phyloP scores from a whole-genome alignment of 2,888 invertebrate genomes.

The Heteromyza rotundicornis region DNA sequence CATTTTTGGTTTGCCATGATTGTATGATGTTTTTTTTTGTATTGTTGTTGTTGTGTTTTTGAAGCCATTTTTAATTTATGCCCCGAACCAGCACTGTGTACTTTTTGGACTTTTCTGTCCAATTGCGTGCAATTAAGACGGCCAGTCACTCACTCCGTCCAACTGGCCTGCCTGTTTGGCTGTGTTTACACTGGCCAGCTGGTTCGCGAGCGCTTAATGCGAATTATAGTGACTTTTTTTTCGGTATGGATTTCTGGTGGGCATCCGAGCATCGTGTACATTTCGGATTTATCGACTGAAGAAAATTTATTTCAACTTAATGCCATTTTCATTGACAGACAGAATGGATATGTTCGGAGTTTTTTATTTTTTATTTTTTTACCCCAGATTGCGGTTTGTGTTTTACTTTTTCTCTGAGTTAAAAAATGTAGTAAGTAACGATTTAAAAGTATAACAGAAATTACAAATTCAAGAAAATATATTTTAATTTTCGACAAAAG shows the following conservation, averaged over 20 bases:
- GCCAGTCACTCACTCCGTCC: neutral
- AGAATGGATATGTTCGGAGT: neutral
- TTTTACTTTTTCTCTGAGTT: too few species aligned
- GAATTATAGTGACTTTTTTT: slow-evolving; percentile 46
- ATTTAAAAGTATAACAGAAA: too few species aligned
- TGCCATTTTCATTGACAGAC: slow-evolving; percentile 55
- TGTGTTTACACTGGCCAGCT: neutral
- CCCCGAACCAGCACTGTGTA: neutral
- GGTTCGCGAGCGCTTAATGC: slow-evolving; percentile 39
- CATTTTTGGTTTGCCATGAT: slow-evolving; percentile 55
- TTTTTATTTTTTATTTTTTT: neutral
- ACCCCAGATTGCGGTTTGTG: neutral
- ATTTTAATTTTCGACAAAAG: too few species aligned
- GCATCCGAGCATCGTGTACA: slow-evolving; percentile 23
- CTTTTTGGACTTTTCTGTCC: neutral
- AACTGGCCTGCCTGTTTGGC: neutral
- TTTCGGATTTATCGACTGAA: slow-evolving; percentile 34
- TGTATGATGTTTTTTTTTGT: neutral
- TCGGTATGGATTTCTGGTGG: slow-evolving; percentile 15
- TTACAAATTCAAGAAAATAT: too few species aligned
- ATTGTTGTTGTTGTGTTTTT: slow-evolving; percentile 34
- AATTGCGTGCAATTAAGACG: too few species aligned
- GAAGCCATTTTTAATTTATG: slow-evolving; percentile 47
- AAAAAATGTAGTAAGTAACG: too few species aligned
- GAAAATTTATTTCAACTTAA: slow-evolving; percentile 43